Evolutionary conservation across 2,888 invertebrate genomes (phyloP).

Genomic region (Tipula vernalis): DNA sequence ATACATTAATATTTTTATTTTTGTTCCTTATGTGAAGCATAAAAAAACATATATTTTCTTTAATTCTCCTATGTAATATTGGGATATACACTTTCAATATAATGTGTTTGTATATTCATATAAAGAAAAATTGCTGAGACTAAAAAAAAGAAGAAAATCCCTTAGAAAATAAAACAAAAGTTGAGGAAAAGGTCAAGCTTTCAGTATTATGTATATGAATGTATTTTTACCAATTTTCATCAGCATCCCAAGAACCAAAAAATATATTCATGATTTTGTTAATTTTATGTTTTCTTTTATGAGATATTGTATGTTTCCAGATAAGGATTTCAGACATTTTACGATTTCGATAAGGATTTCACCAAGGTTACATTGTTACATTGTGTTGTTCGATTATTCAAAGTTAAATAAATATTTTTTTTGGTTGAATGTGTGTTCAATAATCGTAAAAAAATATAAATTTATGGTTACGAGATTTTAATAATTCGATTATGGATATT

Average conservation of each 20-base stretch:
- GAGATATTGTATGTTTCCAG: not conserved
- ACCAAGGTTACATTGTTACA: not conserved
- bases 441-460: not conserved
- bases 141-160: not conserved
- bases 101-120: not conserved
- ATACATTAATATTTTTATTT: not conserved
- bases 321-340: not conserved
- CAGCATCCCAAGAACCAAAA: not conserved
- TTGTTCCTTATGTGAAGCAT: not conserved
- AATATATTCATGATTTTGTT: not conserved
- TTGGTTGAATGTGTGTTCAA: not conserved
- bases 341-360: not conserved
- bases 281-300: not conserved
- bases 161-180: not conserved
- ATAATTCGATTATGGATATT: not conserved
- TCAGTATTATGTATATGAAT: not conserved
- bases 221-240: not conserved
- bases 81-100: not conserved
- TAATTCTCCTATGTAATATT: not conserved
- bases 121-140: not conserved
- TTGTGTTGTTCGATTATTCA: not conserved
- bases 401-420: not conserved
- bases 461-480: not conserved
- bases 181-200: not conserved
- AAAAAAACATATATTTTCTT: not conserved